Conservation (phyloP, 2,888 invertebrate genomes). For the Cheilosia pagana region DNA sequence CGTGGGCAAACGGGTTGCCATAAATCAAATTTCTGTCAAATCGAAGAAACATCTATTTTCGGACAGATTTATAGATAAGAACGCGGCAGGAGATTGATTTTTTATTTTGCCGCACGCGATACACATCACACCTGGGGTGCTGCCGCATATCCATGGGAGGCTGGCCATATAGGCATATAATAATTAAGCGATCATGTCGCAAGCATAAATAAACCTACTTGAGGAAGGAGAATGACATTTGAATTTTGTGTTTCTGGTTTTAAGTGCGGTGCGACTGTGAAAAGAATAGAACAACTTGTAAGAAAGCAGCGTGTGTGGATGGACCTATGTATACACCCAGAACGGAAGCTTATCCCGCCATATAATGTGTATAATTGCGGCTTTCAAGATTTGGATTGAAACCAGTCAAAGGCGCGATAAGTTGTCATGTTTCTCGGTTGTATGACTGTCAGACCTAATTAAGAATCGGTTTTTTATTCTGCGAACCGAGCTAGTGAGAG, state of each 20-base stretch:
- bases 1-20: conserved; percentile 58
- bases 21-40: conserved; percentile 75
- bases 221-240: conserved; percentile 42
- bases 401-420: conserved; percentile 40
- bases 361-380: conserved; percentile 18
- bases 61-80: conserved; percentile 74
- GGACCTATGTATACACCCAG: neutral
- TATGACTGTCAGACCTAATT: conserved; percentile 18
- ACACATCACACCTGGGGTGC: conserved; percentile 34
- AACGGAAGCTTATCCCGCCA: conserved; percentile 7
- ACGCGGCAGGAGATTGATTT: conserved; percentile 69
- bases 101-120: conserved; percentile 34
- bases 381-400: conserved; percentile 24
- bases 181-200: conserved; percentile 54
- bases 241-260: conserved; percentile 21
- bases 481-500: neutral
- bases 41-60: conserved; percentile 74
- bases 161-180: conserved; percentile 29
- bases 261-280: neutral
- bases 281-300: conserved; percentile 22
- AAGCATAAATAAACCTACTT: neutral
- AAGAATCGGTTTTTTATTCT: conserved; percentile 10
- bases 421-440: conserved; percentile 35
- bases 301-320: neutral
- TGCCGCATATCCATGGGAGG: conserved; percentile 1